A percentile compares a stretch with the other conserved stretches of the same genome.
Conservation (phyloP, 2,888 invertebrate genomes). For the Drosophila nr. perissopoda region DNA sequence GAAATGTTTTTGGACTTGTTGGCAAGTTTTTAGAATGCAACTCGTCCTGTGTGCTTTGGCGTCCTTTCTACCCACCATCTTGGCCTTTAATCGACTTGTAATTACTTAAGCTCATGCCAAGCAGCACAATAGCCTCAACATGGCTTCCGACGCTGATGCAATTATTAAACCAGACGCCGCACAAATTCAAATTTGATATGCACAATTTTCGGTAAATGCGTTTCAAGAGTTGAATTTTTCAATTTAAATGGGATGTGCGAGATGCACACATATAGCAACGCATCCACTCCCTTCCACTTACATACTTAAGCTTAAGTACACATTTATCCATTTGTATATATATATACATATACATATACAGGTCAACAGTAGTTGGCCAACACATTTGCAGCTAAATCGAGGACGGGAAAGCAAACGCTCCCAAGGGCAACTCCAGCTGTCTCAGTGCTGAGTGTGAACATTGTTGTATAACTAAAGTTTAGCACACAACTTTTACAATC, state of each 20-base stretch:
- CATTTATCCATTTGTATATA: too few species aligned
- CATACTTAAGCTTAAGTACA: not conserved
- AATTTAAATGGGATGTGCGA: not conserved
- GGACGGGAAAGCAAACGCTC: too few species aligned
- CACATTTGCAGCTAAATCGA: not conserved
- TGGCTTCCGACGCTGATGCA: conserved; percentile 53
- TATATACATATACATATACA: not conserved
- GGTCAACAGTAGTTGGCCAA: not conserved
- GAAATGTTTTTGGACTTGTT: conserved; percentile 67
- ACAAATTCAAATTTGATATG: conserved; percentile 47
- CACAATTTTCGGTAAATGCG: conserved; percentile 12
- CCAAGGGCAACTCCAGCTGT: not conserved
- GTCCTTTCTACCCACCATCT: conserved; percentile 14
- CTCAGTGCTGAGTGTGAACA: not conserved
- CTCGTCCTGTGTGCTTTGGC: not conserved
- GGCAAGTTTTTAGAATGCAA: conserved; percentile 52
- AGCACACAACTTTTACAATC: not conserved
- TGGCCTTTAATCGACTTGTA: conserved; percentile 75
- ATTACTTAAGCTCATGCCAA: conserved; percentile 71
- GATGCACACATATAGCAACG: not conserved
- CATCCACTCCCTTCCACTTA: not conserved
- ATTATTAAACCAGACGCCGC: conserved; percentile 47
- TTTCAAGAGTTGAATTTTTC: not conserved
- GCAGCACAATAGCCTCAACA: conserved; percentile 59
- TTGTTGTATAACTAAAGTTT: too few species aligned